phyloP scores from a whole-genome alignment of 2,888 invertebrate genomes.

The Sphinx pinastri region DNA sequence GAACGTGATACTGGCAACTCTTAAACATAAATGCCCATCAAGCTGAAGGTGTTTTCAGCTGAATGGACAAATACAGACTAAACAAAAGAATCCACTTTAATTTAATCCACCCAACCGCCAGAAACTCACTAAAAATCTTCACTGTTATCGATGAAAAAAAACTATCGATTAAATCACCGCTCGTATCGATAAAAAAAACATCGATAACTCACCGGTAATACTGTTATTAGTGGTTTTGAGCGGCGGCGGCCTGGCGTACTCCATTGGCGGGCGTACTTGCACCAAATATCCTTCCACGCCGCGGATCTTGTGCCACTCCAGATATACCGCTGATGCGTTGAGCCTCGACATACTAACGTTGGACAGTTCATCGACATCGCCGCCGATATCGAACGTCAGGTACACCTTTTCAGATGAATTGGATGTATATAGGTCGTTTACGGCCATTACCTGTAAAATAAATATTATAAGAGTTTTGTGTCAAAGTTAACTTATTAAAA shows the following conservation, averaged over 20 bases:
- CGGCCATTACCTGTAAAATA: constrained; percentile 84
- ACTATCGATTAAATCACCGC: too few species aligned
- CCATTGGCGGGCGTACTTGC: constrained; percentile 73
- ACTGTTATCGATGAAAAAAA: too few species aligned
- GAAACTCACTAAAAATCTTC: too few species aligned
- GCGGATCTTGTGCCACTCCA: constrained; percentile 85
- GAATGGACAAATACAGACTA: too few species aligned
- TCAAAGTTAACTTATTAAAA: too few species aligned
- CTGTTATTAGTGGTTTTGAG: constrained; percentile 70
- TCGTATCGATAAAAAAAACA: neutral
- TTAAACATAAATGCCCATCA: too few species aligned
- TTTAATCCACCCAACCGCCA: too few species aligned
- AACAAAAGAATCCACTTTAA: too few species aligned
- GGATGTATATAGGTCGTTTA: constrained; percentile 85
- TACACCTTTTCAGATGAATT: constrained; percentile 83
- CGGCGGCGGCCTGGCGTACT: constrained; percentile 81
- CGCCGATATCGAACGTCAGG: constrained; percentile 86
- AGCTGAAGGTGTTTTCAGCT: too few species aligned
- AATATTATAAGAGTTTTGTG: neutral
- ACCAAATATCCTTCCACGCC: constrained; percentile 86
- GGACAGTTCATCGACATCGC: constrained; percentile 85
- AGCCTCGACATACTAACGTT: constrained; percentile 78
- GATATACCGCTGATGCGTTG: constrained; percentile 78
- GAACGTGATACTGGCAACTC: too few species aligned
- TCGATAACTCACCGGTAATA: constrained; percentile 70